Evolutionary conservation across 1,140 invertebrate genomes (phyloP).

Genomic region (Listronotus bonariensis): DNA sequence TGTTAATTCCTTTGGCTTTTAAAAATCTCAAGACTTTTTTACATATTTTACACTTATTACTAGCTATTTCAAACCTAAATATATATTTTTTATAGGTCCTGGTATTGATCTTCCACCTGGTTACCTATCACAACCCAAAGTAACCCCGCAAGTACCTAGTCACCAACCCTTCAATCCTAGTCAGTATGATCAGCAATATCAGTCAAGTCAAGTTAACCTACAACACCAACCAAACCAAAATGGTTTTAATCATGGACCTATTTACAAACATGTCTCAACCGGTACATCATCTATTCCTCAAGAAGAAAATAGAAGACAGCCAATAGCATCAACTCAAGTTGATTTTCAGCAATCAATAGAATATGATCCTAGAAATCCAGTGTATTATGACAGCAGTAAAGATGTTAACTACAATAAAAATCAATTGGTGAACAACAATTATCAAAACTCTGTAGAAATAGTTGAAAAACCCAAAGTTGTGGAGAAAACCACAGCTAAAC

Average conservation of each 20-base stretch:
- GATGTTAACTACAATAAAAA: background rate
- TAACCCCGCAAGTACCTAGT: constrained; percentile 9
- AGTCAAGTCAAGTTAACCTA: background rate
- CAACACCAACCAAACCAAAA: background rate
- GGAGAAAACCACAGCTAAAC: background rate
- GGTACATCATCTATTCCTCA: background rate
- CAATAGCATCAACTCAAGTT: background rate
- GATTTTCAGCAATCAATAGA: constrained; percentile 19
- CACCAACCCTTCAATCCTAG: constrained; percentile 6
- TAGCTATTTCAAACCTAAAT: background rate
- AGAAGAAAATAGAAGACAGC: background rate
- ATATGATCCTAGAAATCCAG: constrained; percentile 15
- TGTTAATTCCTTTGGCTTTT: too few species aligned
- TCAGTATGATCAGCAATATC: constrained; percentile 23
- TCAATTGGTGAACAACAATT: background rate
- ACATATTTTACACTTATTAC: background rate
- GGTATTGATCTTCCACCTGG: constrained; percentile 27
- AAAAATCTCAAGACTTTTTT: too few species aligned
- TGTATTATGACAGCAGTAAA: constrained; percentile 13
- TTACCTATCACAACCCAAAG: constrained; percentile 23
- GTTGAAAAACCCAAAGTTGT: background rate
- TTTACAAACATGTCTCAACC: constrained; percentile 9
- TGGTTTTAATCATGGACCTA: background rate
- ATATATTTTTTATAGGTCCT: constrained; percentile 10
- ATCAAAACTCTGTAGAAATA: background rate